Base-by-base conservation (phyloP, 1,140 invertebrate species). In the Druon quercuslanigerum region DNA sequence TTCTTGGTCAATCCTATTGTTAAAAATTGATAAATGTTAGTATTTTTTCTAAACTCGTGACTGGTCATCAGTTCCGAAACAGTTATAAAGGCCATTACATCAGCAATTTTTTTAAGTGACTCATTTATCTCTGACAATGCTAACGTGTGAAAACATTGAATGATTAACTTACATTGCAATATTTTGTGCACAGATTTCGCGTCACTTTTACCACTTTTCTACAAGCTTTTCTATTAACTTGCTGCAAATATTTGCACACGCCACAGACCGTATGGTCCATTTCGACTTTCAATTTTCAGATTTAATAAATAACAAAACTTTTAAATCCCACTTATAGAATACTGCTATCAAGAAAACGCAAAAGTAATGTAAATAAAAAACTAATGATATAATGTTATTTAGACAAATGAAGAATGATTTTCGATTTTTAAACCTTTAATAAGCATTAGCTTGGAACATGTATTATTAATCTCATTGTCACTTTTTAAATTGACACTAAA, bases 231-330 rank as follows among this genome's bases (percentile, higher is more conserved):
- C 33, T 60, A 33, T 60, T 60, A 14, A 60, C 12, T 60, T 60
- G 57, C 33, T 60, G 57, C 20, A 60, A 60, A 60, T 60, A 60
- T 60, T 60, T 60, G 19, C 57, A 60, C 57, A 60, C 57, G 40
- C 25, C 40, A 16, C 57, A 60, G 25, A 60, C 11, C 14, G 57
- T 33, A 60, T 60, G 57, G 33, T 60, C 57, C 57, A 60, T 60
- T 60, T 33, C n/a, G 4, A 6, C 16, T 54, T 54, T 17, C 52
- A n/a, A 54, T 54, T 17, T 7, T 19, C 52, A 54, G 17, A 54
- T 54, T 54, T n/a, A 5, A 54, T 54, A 54, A 17, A 17, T 54
- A 5, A 17, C 25, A 11, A 46, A 9, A 46, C 9, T 46, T 46
- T 46, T 11, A 46, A 11, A 11, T 9, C 9, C 40, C 7, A 46